These are phyloP conservation scores for Mythimna ferrago DNA, from an alignment of 2,888 invertebrate genomes.

Conservation along the genomic window DNA sequence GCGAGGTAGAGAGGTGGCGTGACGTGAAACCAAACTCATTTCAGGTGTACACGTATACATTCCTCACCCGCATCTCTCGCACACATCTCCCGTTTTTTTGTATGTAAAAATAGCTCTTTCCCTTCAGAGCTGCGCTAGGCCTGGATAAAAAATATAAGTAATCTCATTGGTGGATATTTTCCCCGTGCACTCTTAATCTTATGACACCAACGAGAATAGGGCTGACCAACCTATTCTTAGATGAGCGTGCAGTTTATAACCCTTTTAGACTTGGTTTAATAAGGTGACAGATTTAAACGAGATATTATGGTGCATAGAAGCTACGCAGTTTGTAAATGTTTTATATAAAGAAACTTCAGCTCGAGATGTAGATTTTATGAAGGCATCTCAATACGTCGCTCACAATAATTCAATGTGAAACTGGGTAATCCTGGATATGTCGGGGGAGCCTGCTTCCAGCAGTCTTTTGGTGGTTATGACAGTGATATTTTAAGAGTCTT, in stretches of 20 bases:
- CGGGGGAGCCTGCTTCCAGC: no score
- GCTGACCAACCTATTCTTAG: slow-evolving; percentile 29
- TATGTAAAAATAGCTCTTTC: not conserved
- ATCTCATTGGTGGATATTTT: not conserved
- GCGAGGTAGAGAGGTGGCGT: not conserved
- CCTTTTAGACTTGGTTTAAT: slow-evolving; percentile 13
- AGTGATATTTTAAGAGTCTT: not conserved
- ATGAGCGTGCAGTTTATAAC: slow-evolving; percentile 4
- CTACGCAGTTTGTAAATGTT: not conserved
- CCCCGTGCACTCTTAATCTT: not conserved
- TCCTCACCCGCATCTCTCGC: not conserved
- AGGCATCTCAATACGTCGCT: not conserved
- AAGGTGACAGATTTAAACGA: slow-evolving; percentile 14
- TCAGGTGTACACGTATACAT: not conserved
- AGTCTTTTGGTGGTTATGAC: not conserved
- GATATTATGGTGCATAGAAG: slow-evolving; percentile 3
- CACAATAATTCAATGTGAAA: not conserved
- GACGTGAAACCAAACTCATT: not conserved
- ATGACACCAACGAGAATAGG: not conserved
- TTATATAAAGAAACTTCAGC: not conserved
- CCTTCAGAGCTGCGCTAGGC: not conserved
- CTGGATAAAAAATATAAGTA: not conserved
- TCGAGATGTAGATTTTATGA: not conserved
- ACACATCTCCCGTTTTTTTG: not conserved
- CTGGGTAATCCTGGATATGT: not conserved